Base-by-base conservation (phyloP, 2,113 vertebrate genomes). In the Tretioscincus oriximinensis region DNA sequence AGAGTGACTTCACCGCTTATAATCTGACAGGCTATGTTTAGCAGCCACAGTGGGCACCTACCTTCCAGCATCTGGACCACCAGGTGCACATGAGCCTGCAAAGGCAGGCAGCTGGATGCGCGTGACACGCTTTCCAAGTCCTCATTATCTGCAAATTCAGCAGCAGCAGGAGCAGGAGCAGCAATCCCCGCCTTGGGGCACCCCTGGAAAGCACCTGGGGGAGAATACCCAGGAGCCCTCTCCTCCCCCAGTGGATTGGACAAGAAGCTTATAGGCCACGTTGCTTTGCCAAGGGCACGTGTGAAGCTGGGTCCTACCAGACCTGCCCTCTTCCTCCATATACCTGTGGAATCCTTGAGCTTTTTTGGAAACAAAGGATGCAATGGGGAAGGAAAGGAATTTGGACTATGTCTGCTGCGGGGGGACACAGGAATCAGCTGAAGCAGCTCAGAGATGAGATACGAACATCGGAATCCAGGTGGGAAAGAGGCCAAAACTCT, bases 11-110 rank as follows among this genome's bases (percentile, higher is more conserved):
- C 82, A 95, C 90, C 61, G 94, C 94, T 78, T 96, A 96, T 89
- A 96, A 94, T 84, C 91, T 96, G 85, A 96, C 96, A 0, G 96
- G 96, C 78, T 96, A 96, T 0, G 96, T 96, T 85, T 96, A 95
- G 88, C 76, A 73, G 76, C 61, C 4, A 35, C 26, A 9, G n/a
- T 18, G 4, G 49, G 29, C 7, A 11, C 49, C 60, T 29, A 7
- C 2, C 0, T 51, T 11, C 69, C 45, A n/a, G 35, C 61, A 12
- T 5, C 0, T 0, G 64, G 71, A 71, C 87, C 31, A 61, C 49
- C 61, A 3, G 21, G 1, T 10, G 66, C 10, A 2, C 12, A 72
- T 0, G 0, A 29, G 58, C 8, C 82, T 70, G 64, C 29, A 12
- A n/a, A 76, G 0, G 76, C 61, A 81, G 87, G 88, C 84, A 75